Conservation (phyloP, 1,140 invertebrate genomes). For the Neotoxoptera formosana region DNA sequence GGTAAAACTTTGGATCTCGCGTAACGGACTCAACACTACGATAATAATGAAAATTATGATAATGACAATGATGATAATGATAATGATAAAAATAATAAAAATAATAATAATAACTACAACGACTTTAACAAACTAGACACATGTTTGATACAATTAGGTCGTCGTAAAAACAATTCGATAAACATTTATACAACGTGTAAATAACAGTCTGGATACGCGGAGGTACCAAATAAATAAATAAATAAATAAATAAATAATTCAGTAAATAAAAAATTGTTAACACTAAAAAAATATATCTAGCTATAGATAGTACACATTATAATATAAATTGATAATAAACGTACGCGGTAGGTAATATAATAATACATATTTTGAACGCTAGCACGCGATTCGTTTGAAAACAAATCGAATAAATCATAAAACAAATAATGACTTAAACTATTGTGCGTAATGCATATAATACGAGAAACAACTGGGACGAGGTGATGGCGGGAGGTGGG, state of each 20-base stretch:
- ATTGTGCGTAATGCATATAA: neutral
- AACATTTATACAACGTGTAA: slow-evolving; percentile 54
- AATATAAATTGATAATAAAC: neutral
- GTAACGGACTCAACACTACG: neutral
- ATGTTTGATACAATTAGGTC: neutral
- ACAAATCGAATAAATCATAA: slow-evolving; percentile 22
- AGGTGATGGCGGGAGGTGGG: neutral
- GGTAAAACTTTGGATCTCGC: neutral
- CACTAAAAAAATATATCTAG: neutral
- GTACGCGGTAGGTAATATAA: neutral
- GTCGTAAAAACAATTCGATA: slow-evolving; percentile 51
- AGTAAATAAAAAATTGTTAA: neutral
- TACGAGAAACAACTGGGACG: neutral
- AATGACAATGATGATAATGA: neutral
- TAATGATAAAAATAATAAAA: neutral
- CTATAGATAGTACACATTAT: neutral
- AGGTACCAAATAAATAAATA: slow-evolving; percentile 46
- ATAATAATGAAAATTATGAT: slow-evolving; percentile 6
- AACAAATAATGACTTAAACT: neutral
- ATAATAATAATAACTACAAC: slow-evolving; percentile 24
- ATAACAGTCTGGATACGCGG: slow-evolving; percentile 43
- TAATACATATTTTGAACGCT: neutral
- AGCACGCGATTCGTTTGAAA: neutral
- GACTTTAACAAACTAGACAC: slow-evolving; percentile 36
- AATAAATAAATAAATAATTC: slow-evolving; percentile 22